A percentile compares a stretch with the other conserved stretches of the same genome.
phyloP scores from a whole-genome alignment of 2,797 vertebrate genomes.

The Coluber constrictor region DNA sequence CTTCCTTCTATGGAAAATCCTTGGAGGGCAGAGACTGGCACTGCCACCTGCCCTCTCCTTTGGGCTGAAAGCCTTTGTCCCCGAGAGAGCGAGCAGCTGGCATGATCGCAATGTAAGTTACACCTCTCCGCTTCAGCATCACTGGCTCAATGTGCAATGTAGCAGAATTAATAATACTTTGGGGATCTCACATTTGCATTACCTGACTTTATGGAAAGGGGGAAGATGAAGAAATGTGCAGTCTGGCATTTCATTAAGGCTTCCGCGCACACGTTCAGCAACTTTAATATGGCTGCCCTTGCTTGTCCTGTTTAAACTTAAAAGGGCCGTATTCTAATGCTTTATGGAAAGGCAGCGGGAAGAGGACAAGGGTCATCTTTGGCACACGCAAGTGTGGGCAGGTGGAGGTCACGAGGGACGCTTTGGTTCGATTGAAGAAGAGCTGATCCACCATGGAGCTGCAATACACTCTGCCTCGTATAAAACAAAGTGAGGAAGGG shows the following conservation, averaged over 20 bases:
- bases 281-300: not conserved
- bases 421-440: not conserved
- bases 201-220: constrained; percentile 19
- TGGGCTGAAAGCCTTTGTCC: constrained; percentile 23
- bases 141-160: constrained; percentile 1
- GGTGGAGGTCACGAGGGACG: not conserved
- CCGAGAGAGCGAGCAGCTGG: constrained; percentile 19
- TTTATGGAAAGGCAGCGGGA: constrained; percentile 8
- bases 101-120: constrained; percentile 22
- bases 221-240: constrained; percentile 1
- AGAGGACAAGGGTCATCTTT: constrained; percentile 4
- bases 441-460: constrained; percentile 7
- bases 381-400: not conserved
- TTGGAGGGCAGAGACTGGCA: not conserved
- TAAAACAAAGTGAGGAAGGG: not conserved
- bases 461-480: not conserved
- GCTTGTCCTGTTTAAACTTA: constrained; percentile 8
- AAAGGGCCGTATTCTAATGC: not conserved
- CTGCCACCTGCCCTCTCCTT: constrained; percentile 8
- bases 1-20: not conserved
- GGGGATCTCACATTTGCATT: constrained; percentile 28
- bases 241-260: constrained; percentile 23
- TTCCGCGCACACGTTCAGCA: not conserved
- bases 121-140: constrained; percentile 14
- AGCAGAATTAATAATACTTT: constrained; percentile 35